Evolutionary conservation across 2,797 vertebrate species (phyloP), one percentile per base, ranked within the genome.

Genomic region (Champsocephalus esox): DNA sequence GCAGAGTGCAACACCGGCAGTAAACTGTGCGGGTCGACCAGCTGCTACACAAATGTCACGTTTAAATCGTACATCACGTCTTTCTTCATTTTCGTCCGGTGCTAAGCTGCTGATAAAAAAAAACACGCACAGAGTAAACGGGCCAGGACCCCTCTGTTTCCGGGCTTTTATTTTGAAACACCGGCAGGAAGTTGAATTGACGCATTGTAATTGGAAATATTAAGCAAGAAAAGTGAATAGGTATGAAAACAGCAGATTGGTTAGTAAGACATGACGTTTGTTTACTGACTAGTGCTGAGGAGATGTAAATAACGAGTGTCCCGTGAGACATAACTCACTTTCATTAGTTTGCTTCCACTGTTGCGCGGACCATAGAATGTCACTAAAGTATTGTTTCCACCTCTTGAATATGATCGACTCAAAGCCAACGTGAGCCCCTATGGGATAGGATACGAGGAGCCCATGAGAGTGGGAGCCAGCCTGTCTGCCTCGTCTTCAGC

Each of bases 401-500:
- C 43, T 68, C 70, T 87, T 67, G 72, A 59, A 58, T 73, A 57
- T 46, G 28, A 32, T 71, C 0, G n/a, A 66, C n/a, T 49, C 34
- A 51, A 66, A 62, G 24, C n/a, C 38, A 60, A 60, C 28, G 2
- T 41, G 9, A 9, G 3, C 41, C 41, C 7, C 19, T 48, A 7
- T 51, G 21, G 1, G 51, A 46, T 38, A 49, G 38, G 38, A 48
- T 5, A 28, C n/a, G 32, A 32, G 7, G 50, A 61, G 58, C 34
- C 32, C 6, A 41, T 48, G 16, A 70, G 41, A 73, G 62, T 63
- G 55, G 49, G 58, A 73, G 70, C 45, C 9, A 58, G 21, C 21
- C 21, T 54, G 68, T 34, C 58, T 21, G 44, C 82, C 60, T 38
- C 57, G 66, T 81, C 66, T 73, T 24, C 43, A 75, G 67, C 63